phyloP scores from a whole-genome alignment of 2,113 vertebrate species.

The Eublepharis macularius region DNA sequence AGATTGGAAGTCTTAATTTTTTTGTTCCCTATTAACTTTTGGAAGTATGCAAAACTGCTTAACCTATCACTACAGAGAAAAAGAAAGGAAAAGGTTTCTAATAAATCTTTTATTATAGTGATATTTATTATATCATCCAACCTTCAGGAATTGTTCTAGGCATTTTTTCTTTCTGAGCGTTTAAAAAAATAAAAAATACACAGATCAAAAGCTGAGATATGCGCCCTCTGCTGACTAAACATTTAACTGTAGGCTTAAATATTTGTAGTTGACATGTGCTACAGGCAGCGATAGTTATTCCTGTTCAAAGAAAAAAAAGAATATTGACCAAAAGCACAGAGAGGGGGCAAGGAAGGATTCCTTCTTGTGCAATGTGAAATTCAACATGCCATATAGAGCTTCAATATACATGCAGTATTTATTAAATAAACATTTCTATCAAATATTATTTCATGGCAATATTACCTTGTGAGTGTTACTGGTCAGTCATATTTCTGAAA shows the following conservation, averaged over 20 bases:
- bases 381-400: neutral
- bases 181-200: neutral
- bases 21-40: too few species aligned
- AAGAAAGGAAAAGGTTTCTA: too few species aligned
- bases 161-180: neutral
- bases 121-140: neutral
- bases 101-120: neutral
- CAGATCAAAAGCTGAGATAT: neutral
- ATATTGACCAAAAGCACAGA: neutral
- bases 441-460: neutral
- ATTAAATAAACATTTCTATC: neutral
- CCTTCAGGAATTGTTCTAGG: neutral
- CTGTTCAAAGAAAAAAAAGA: neutral
- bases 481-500: too few species aligned
- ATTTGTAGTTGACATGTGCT: neutral
- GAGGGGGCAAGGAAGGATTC: neutral
- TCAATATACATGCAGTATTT: neutral
- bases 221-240: neutral
- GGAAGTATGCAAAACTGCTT: too few species aligned
- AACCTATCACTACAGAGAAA: too few species aligned
- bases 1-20: too few species aligned
- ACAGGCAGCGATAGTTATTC: neutral
- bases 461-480: neutral
- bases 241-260: neutral
- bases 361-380: neutral